Evolutionary conservation across 2,113 vertebrate species (phyloP), one percentile per base, ranked within the genome.

Genomic region (Pachypanchax playfairii): DNA sequence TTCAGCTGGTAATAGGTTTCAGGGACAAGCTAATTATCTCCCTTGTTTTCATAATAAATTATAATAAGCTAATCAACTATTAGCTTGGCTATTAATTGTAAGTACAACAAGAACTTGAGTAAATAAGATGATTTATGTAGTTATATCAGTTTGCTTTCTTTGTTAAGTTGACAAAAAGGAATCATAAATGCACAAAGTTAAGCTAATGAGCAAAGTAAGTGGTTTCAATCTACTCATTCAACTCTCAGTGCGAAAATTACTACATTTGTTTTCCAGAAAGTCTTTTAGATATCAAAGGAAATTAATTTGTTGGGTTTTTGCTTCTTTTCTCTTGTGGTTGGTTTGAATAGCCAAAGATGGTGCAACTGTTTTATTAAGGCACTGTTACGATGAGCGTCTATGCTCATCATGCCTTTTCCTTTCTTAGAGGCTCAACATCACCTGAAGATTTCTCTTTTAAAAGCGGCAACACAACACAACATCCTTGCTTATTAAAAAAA

Each of bases 331-430:
- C 63, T 74, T 67, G 52, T 63, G 33, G 58, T 73, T 44, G 79
- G 77, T 65, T 66, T 79, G 47, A 56, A 70, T 29, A 75, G 78
- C 84, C 56, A 79, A 57, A 65, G 65, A 82, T 70, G 63, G 61
- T 73, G 80, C 79, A 86, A 78, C 85, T 75, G 74, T 70, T 69
- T 28, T 50, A 56, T 81, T 92, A 92, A 92, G 91, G 91, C 91
- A 92, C 90, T 85, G 88, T 86, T 70, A 88, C 77, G 77, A 87
- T 75, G 61, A 80, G 84, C 82, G 81, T 89, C 86, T 77, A 67
- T 62, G 54, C 73, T 77, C 80, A 85, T 79, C 73, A 72, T 70
- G 79, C 79, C 71, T 81, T 66, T 73, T 65, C 33, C 35, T 26
- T 36, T 5, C 71, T 44, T 52, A 52, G 65, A 11, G 31, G 47